Base-by-base conservation (phyloP, 2,113 vertebrate species). In the Zosterops hypoxanthus region DNA sequence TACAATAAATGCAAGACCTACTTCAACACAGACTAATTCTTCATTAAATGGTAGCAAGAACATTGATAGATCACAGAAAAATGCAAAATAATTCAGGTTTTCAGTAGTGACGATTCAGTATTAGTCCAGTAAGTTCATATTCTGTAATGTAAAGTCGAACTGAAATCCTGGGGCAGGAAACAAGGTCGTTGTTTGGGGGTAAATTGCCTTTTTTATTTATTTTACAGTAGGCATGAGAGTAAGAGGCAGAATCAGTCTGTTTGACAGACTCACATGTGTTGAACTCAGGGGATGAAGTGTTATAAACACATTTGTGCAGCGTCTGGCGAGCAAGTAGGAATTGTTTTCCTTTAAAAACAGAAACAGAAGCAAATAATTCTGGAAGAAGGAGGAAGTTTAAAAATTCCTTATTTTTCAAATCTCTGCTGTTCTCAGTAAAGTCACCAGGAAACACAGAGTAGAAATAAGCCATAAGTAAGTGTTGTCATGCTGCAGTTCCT, bases 161-260 rank as follows among this genome's bases (percentile, higher is more conserved):
- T 49, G 34, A 52, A 82, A 29, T 55, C 6, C 21, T 15, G 22
- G 46, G 33, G 3, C 28, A 36, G 50, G 24, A 76, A 56, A 16
- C 3, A 4, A 41, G 13, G 3, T 34, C 13, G 17, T 31, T 33
- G 11, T 17, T 69, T 34, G 65, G 21, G 34, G 13, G 19, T 33
- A 20, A 50, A 2, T 36, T 26, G 29, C 8, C 14, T 80, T 69
- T 76, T 52, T 56, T 14, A 39, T 7, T 2, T 9, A 8, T 44
- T 65, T 64, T 14, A 6, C 0, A 0, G 10, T 23, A 53, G 47
- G 42, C 12, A 10, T 18, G 47, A 24, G 68, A 46, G 22, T 26
- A 12, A 78, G 60, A 78, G 52, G n/a, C 36, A 5, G 49, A 55
- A 80, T 26, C 33, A 19, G 22, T 36, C 11, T 17, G 1, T 82